Percentiles rank a stretch among this genome's conserved stretches.
These are phyloP conservation scores for Promerops cafer DNA, from an alignment of 2,113 vertebrate genomes.

Conservation along the genomic window DNA sequence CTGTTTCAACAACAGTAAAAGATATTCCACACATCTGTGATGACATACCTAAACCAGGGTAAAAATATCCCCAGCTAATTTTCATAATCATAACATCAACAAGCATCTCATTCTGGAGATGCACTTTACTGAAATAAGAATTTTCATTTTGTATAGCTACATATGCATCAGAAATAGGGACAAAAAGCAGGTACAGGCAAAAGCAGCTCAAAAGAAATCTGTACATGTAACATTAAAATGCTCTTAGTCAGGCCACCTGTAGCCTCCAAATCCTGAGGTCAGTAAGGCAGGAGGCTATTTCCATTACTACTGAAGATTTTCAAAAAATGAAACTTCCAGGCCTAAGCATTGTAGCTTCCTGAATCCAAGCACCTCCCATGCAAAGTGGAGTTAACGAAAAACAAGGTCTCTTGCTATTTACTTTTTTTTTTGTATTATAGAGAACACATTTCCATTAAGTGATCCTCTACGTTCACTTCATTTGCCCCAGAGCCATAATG, in stretches of 20 bases:
- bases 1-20: background rate
- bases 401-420: background rate
- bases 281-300: background rate
- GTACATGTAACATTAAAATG: background rate
- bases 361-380: background rate
- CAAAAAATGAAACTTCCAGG: background rate
- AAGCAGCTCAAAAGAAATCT: background rate
- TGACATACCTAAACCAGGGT: background rate
- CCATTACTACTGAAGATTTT: background rate
- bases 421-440: background rate
- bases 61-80: background rate
- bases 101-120: background rate
- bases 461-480: background rate
- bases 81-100: background rate
- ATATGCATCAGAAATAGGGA: background rate
- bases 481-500: background rate
- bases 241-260: background rate
- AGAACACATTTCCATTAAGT: background rate
- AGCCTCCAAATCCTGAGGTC: background rate
- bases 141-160: background rate
- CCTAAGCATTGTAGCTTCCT: background rate
- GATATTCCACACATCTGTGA: background rate
- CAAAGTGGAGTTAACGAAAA: background rate
- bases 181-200: background rate
- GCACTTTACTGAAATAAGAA: background rate